Evolutionary conservation across 2,888 invertebrate species (phyloP).

Genomic region (Ariolimax columbianus): DNA sequence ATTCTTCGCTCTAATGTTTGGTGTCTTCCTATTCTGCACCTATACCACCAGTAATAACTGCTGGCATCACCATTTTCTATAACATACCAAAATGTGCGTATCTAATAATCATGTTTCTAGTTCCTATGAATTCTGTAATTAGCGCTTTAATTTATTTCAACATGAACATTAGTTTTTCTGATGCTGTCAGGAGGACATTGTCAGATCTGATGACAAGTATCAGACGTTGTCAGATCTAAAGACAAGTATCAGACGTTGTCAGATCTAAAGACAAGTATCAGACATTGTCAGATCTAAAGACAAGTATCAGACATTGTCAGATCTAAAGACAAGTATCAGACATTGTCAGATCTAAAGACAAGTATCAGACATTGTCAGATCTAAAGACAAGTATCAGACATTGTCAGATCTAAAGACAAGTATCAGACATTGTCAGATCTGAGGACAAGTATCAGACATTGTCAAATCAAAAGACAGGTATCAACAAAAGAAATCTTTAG

Average conservation of each 20-base stretch:
- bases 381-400: neutral
- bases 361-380: no score
- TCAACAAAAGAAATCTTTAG: neutral
- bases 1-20: conserved; percentile 15
- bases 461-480: neutral
- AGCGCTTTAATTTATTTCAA: neutral
- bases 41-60: neutral
- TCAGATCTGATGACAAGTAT: neutral
- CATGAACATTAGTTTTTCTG: neutral
- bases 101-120: neutral
- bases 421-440: neutral
- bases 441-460: neutral
- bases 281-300: no score
- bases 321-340: neutral
- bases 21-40: neutral
- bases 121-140: neutral
- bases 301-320: no score
- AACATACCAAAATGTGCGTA: neutral
- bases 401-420: no score
- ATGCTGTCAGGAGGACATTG: neutral
- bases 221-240: no score
- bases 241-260: no score
- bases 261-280: neutral
- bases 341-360: no score
- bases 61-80: neutral